Percentiles rank a stretch among this genome's conserved stretches.
Evolutionary conservation across 1,140 invertebrate species (phyloP).

Genomic region (Papilio dardanus): DNA sequence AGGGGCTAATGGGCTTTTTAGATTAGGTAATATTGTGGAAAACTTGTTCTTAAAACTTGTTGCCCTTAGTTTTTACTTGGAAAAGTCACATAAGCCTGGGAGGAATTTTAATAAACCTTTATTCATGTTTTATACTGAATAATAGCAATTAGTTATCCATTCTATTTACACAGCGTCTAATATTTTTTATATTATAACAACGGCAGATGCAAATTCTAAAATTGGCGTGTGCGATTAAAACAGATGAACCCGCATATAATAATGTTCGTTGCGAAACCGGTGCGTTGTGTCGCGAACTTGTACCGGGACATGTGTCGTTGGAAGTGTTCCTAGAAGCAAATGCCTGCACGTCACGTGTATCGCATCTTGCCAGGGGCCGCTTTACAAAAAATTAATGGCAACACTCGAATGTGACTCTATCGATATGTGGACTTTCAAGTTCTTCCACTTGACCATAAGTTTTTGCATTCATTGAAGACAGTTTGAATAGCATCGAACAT

Average conservation of each 20-base stretch:
- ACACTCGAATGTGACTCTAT: slow-evolving; percentile 34
- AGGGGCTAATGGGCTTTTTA: background rate
- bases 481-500: background rate
- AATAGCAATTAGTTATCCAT: background rate
- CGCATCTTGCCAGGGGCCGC: slow-evolving; percentile 59
- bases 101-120: background rate
- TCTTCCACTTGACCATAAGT: slow-evolving; percentile 18
- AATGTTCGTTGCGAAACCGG: slow-evolving; percentile 52
- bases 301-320: slow-evolving; percentile 53
- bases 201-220: slow-evolving; percentile 54
- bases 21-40: background rate
- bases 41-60: background rate
- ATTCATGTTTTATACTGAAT: background rate
- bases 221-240: slow-evolving; percentile 51
- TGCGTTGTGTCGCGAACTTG: slow-evolving; percentile 41
- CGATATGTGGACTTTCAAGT: slow-evolving; percentile 39
- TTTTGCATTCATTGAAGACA: slow-evolving; percentile 26
- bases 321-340: slow-evolving; percentile 68
- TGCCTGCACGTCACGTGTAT: slow-evolving; percentile 56
- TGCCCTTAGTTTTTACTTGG: background rate
- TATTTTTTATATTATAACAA: slow-evolving; percentile 39
- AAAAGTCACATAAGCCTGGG: background rate
- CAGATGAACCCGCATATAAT: slow-evolving; percentile 49
- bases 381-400: slow-evolving; percentile 55
- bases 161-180: background rate